These are phyloP conservation scores for Sebastiscus tertius DNA, from an alignment of 2,797 vertebrate genomes.

Conservation along the genomic window DNA sequence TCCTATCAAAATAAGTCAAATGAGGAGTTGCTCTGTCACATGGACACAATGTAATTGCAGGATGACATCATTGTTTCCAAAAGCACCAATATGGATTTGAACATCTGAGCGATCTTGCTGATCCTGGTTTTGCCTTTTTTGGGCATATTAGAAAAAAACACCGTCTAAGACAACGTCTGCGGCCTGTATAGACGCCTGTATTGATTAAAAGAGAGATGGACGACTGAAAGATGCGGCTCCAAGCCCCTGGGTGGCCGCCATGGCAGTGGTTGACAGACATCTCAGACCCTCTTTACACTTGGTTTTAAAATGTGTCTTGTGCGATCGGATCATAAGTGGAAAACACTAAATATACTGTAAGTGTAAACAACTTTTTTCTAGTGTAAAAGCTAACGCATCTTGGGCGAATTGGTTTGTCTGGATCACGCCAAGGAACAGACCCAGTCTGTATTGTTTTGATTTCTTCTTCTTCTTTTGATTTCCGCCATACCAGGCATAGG, in stretches of 20 bases:
- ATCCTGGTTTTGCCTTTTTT: not conserved
- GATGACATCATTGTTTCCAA: conserved; percentile 52
- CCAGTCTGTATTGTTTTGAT: too few relatives aligned
- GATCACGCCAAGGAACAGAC: too few relatives aligned
- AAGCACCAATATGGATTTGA: conserved; percentile 20
- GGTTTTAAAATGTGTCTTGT: too few relatives aligned
- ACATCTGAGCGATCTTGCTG: not conserved
- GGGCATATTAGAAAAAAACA: too few relatives aligned
- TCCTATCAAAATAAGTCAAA: conserved; percentile 67
- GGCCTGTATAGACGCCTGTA: not conserved
- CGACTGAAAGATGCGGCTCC: not conserved
- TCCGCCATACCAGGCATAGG: too few relatives aligned
- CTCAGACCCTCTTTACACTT: too few relatives aligned
- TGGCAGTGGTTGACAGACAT: not conserved
- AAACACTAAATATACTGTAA: too few relatives aligned
- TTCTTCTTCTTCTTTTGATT: too few relatives aligned
- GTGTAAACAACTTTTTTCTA: not conserved
- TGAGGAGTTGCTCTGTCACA: conserved; percentile 19
- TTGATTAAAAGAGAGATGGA: not conserved
- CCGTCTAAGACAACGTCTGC: not conserved
- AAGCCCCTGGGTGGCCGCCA: not conserved
- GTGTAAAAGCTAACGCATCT: not conserved
- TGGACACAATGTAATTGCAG: conserved; percentile 1
- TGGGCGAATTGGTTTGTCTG: too few relatives aligned
- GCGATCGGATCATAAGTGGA: too few relatives aligned